These are phyloP conservation scores for Bombus huntii DNA, from an alignment of 1,140 invertebrate genomes.

Conservation along the genomic window DNA sequence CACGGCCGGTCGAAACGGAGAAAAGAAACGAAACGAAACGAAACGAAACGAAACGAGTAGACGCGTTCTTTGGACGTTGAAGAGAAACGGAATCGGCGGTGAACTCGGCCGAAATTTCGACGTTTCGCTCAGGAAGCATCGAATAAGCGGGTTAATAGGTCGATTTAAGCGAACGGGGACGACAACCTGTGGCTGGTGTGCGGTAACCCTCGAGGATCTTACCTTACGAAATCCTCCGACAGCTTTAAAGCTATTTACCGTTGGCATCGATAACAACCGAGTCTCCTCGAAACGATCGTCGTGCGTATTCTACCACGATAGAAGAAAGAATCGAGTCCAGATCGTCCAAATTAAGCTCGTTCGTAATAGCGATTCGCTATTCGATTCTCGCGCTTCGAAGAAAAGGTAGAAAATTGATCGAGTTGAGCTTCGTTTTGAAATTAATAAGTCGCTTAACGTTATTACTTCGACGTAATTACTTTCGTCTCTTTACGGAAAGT, in stretches of 20 bases:
- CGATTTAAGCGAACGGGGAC: slow-evolving; percentile 50
- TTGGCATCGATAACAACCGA: slow-evolving; percentile 24
- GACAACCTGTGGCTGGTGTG: slow-evolving; percentile 45
- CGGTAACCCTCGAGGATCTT: slow-evolving; percentile 43
- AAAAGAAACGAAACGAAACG: no score
- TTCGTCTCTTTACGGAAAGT: background rate
- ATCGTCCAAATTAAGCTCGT: no score
- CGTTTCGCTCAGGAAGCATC: slow-evolving; percentile 35
- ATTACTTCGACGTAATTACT: background rate
- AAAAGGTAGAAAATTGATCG: background rate
- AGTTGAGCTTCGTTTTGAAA: no score
- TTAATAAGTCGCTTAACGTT: background rate
- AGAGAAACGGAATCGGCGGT: slow-evolving; percentile 33
- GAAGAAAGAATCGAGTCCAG: no score
- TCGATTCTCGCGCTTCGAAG: background rate
- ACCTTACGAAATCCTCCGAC: slow-evolving; percentile 34
- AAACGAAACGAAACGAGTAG: background rate
- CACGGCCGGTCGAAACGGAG: slow-evolving; percentile 8
- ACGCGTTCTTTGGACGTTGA: slow-evolving; percentile 26
- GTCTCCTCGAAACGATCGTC: background rate
- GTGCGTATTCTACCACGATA: fast-evolving
- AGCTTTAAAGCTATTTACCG: slow-evolving; percentile 39
- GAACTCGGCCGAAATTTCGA: slow-evolving; percentile 41
- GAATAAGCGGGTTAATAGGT: slow-evolving; percentile 53
- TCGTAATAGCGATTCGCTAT: no score